Percentiles rank a stretch among this genome's conserved stretches.
These are phyloP conservation scores for Alligator mississippiensis DNA, from an alignment of 2,113 vertebrate genomes.

Conservation along the genomic window DNA sequence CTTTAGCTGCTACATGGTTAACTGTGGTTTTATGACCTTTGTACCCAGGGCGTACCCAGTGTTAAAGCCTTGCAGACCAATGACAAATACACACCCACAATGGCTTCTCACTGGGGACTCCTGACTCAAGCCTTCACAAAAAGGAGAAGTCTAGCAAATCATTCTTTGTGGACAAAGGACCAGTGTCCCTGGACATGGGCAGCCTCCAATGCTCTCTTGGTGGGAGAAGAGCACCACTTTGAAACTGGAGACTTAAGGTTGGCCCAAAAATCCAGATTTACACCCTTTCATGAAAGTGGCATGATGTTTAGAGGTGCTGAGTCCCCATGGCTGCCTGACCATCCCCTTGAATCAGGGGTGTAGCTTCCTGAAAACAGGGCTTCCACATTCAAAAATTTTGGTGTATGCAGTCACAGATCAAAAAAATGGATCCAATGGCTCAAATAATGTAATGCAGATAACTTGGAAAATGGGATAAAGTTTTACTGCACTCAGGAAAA, in stretches of 20 bases:
- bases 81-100: background rate
- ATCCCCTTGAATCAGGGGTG: background rate
- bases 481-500: background rate
- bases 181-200: background rate
- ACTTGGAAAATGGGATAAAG: background rate
- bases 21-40: background rate
- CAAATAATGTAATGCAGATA: background rate
- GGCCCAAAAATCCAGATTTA: background rate
- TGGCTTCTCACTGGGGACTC: background rate
- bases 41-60: fast-evolving
- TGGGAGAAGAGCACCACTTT: background rate
- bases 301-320: background rate
- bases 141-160: background rate
- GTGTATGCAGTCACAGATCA: background rate
- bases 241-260: background rate
- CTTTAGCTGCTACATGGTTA: background rate
- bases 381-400: background rate
- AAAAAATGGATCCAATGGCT: background rate
- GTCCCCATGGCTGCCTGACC: background rate
- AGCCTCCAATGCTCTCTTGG: fast-evolving
- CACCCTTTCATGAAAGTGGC: background rate
- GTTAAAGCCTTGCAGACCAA: background rate
- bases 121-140: background rate
- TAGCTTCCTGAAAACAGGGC: background rate
- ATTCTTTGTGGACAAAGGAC: background rate